Base-by-base conservation (phyloP, 2,888 invertebrate genomes). In the Xestia rhomboidea region DNA sequence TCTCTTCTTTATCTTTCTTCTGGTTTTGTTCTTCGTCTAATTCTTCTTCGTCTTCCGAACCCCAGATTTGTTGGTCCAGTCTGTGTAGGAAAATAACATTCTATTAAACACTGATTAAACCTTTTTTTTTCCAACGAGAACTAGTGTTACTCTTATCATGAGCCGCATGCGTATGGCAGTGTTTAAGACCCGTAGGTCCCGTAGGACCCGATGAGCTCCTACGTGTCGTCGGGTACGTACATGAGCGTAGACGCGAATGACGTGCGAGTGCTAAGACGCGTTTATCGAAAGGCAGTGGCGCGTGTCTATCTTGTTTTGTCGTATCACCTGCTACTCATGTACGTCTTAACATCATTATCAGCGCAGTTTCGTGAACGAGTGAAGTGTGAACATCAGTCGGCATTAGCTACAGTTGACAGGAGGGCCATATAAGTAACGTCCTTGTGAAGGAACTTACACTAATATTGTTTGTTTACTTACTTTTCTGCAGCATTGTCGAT, bases 401-500 rank as follows among this genome's bases (percentile, higher is more conserved):
- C 51, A 51, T 51, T 51, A 24, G 51, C 11, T n/a, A 54, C 11
- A 11, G 4, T n/a, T 54, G 51, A 51, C 49, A 49, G 2, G 49
- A 49, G 2, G 34, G 7, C 24, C 51, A 11, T 51, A 24, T 3
- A 24, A 49, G 49, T 49, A 21, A 49, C 51, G 21, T 49, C 24
- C 24, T 51, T 51, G n/a, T 51, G 11, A n/a, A n/a, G 11, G 51
- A 51, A 51, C 24, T 24, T 10, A 51, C 11, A 24, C 49, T 24
- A 11, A 54, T 54, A 54, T n/a, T 54, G 4, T 54, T 54, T 54
- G 54, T n/a, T 5, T 11, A 73, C 60, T 57, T 76, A 96, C 95
- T 98, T 98, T 81, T 99, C 98, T 3, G 98, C 98, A n/a, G 97
- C 98, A 89, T 98, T 98, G 83, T 98, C 99, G 0, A 98, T 98